Evolutionary conservation across 2,113 vertebrate genomes (phyloP).

Genomic region (Capra hircus): DNA sequence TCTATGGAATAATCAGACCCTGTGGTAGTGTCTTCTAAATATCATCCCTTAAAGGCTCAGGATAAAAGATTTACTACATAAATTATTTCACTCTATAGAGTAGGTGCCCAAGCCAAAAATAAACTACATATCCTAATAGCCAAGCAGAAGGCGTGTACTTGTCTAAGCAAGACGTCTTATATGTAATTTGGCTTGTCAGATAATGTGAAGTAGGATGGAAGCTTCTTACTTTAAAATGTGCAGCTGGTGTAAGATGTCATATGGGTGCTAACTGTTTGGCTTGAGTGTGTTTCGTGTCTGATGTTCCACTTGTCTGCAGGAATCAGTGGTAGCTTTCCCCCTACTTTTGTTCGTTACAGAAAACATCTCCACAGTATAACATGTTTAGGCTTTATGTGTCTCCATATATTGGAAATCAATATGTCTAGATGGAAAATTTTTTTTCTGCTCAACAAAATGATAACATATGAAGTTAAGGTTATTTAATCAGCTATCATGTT

Average conservation of each 20-base stretch:
- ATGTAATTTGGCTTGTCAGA: slow-evolving; percentile 64
- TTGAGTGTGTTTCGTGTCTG: background rate
- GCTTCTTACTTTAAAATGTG: background rate
- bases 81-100: slow-evolving; percentile 16
- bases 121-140: background rate
- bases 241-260: slow-evolving; percentile 29
- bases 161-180: slow-evolving; percentile 20
- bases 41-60: background rate
- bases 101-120: slow-evolving; percentile 49
- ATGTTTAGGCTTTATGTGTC: background rate
- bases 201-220: slow-evolving; percentile 24
- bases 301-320: background rate
- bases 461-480: background rate
- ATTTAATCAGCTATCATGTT: slow-evolving; percentile 3
- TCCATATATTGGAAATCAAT: slow-evolving; percentile 15
- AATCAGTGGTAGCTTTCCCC: background rate
- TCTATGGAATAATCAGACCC: background rate
- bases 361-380: background rate
- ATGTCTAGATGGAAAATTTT: background rate
- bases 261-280: background rate
- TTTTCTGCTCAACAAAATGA: background rate
- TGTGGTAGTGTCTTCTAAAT: background rate
- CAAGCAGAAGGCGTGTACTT: slow-evolving; percentile 8
- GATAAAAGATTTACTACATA: background rate
- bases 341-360: background rate